Evolutionary conservation across 1,140 invertebrate species (phyloP), one percentile per base, ranked within the genome.

Genomic region (Drosophila kepulauana): DNA sequence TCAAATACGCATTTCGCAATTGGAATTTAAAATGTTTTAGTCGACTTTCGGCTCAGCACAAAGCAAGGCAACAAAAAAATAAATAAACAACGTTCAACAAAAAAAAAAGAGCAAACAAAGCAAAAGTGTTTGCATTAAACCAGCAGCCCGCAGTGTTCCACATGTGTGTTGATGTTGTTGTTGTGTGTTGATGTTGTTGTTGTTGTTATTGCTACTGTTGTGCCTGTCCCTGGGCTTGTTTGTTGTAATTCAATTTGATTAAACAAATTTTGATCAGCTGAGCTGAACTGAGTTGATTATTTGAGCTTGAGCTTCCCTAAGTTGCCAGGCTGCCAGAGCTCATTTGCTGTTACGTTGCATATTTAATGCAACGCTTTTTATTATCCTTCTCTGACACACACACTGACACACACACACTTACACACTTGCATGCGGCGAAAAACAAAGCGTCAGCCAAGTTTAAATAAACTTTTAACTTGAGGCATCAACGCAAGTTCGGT

Each of bases 301-400:
- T 75, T 66, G 51, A 58, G 58, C 63, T 33, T 11, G 28, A 51
- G 57, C 43, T 20, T 43, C 46, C 11, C 20, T 25, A 25, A 25
- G 20, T 25, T 25, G 33, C 13, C 61, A 69, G 51, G 38, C 33
- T 48, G 66, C 59, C 57, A 54, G 85, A 38, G 41, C 73, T 87
- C 85, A 88, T 87, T 87, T 87, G 73, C 70, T 69, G 73, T 71
- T 45, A 76, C 52, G 77, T 49, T 87, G 84, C 85, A 87, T 88
- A 87, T 87, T 88, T 89, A 87, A 87, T 87, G 84, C 78, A 76
- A 30, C 87, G 74, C 74, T 80, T 87, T 87, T 87, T 82, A 81
- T 87, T 87, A 87, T 84, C 56, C 85, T 65, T 65, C 41, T 69
- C 41, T 69, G 71, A 28, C 51, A 10, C 51, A 11, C 51, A 13